Conservation (phyloP, 2,797 vertebrate species). For the Molossus alvarezi region DNA sequence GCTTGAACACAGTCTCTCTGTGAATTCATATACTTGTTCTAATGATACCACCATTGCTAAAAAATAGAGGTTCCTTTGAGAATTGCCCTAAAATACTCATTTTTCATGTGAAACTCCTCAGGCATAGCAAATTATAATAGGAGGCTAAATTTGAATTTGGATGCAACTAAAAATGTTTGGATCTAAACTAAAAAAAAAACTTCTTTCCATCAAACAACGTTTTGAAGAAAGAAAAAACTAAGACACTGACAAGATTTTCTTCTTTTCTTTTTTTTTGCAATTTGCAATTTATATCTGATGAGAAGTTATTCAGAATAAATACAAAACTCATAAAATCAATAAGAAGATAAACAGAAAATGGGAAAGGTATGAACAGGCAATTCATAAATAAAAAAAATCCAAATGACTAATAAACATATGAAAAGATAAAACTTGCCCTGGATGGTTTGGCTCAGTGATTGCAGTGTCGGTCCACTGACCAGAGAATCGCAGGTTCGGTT, state of each 20-base stretch:
- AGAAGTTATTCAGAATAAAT: neutral
- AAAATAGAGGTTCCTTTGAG: neutral
- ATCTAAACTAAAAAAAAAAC: neutral
- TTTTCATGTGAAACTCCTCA: neutral
- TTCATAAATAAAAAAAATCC: neutral
- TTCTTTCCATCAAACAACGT: neutral
- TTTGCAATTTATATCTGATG: neutral
- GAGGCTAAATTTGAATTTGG: constrained; percentile 17
- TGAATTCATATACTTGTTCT: neutral
- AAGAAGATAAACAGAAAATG: constrained; percentile 7
- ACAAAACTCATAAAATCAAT: neutral
- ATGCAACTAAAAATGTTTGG: neutral
- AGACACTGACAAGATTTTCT: neutral
- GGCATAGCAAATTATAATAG: neutral
- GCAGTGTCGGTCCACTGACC: too few relatives aligned
- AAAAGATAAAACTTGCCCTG: neutral
- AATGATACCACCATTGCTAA: neutral
- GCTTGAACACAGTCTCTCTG: neutral
- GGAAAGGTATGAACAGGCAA: neutral
- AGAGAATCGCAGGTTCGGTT: too few relatives aligned
- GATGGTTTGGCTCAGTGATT: too few relatives aligned
- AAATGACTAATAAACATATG: neutral
- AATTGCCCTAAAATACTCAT: neutral
- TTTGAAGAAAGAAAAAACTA: constrained; percentile 40
- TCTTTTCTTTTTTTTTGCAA: neutral